Base-by-base conservation (phyloP, 2,797 vertebrate species). In the Alca torda region DNA sequence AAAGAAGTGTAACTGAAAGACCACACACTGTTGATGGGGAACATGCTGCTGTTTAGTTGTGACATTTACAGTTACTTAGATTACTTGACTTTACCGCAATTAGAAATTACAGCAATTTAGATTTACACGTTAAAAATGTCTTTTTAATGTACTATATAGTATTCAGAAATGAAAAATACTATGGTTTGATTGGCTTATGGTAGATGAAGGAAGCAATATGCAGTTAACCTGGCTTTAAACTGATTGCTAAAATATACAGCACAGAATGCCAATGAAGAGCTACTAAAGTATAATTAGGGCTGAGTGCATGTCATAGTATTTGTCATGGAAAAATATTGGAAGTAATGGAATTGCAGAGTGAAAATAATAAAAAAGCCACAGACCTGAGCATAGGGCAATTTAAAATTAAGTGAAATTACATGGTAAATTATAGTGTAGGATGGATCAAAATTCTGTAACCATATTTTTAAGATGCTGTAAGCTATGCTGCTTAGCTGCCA, bases 191-290 rank as follows among this genome's bases (percentile, higher is more conserved):
- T 94, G 33, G 76, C 41, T 90, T 86, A 57, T 57, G 45, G 57
- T 77, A 83, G 81, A 41, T 82, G 64, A 95, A 53, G 72, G 48
- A 93, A 94, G 88, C 35, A 80, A 39, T 68, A 72, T 74, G 69
- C 60, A 61, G 51, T 94, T 92, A 84, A 84, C 67, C 84, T 79
- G 64, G 41, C 84, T 90, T 91, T 96, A 95, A 73, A 75, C 63
- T 60, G 68, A 81, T 93, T 93, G 67, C 67, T 97, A 87, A 97
- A 96, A 92, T 90, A 86, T 74, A 90, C 59, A 93, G 59, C 24
- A 31, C 46, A 81, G 67, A 69, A 87, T 79, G 56, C 54, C 82
- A 93, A 8, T 43, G 76, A 89, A 92, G 63, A 93, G 33, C 45
- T 93, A 78, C 57, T 85, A 7, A 89, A 91, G 57, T 81, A 77